These are phyloP conservation scores for Drusus annulatus DNA, from an alignment of 1,140 invertebrate genomes.

Conservation along the genomic window DNA sequence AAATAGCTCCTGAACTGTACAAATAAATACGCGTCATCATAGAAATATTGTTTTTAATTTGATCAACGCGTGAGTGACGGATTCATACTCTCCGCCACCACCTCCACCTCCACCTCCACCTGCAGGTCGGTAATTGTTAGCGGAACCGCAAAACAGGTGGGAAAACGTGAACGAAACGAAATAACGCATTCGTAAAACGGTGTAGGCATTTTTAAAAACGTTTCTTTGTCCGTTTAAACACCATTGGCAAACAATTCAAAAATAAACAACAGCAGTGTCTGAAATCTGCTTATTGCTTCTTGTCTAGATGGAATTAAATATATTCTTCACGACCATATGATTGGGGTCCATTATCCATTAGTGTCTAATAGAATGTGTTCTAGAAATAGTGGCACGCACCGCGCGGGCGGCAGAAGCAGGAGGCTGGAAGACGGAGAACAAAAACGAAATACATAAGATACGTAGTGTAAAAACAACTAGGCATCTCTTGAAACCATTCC, in stretches of 20 bases:
- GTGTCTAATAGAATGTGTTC: slow-evolving; percentile 30
- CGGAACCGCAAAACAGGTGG: too few species aligned
- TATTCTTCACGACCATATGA: too few species aligned
- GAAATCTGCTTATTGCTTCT: too few species aligned
- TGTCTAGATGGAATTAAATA: too few species aligned
- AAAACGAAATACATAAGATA: slow-evolving; percentile 18
- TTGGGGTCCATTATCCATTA: slow-evolving; percentile 30
- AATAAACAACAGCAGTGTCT: not conserved
- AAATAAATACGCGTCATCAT: slow-evolving; percentile 52
- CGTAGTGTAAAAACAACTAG: slow-evolving; percentile 31
- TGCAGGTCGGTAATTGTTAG: not conserved
- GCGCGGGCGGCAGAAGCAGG: not conserved
- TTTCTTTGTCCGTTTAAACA: too few species aligned
- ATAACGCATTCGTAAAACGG: too few species aligned
- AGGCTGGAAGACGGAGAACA: not conserved
- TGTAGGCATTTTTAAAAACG: too few species aligned
- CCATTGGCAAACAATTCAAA: not conserved
- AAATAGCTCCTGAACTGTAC: slow-evolving; percentile 45
- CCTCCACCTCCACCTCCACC: not conserved
- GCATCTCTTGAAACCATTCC: slow-evolving; percentile 51
- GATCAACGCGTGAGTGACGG: not conserved
- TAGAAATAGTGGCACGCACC: slow-evolving; percentile 23
- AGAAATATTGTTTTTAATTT: slow-evolving; percentile 24
- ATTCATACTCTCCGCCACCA: not conserved
- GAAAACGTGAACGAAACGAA: too few species aligned